Evolutionary conservation across 2,797 vertebrate species (phyloP).

Genomic region (Linurgus olivaceus): DNA sequence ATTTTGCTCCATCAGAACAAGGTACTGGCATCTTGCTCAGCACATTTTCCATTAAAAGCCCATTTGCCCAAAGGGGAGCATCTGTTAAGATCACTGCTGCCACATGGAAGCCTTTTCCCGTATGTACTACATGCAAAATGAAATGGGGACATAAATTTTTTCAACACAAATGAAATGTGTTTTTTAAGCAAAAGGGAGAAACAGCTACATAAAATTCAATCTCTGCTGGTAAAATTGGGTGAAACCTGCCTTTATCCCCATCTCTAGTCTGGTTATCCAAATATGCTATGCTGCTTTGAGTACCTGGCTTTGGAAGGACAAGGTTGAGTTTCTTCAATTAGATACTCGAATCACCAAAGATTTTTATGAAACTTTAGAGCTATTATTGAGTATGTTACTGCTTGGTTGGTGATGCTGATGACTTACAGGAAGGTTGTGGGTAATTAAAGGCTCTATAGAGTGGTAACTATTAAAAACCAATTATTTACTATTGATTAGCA

Average conservation of each 20-base stretch:
- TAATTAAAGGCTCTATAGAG: conserved; percentile 1
- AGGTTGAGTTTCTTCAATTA: background rate
- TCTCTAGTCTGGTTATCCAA: background rate
- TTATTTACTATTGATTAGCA: conserved; percentile 21
- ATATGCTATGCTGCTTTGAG: background rate
- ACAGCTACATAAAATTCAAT: background rate
- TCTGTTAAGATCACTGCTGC: conserved; percentile 33
- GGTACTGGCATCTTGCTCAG: conserved; percentile 4
- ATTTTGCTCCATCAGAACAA: conserved; percentile 3
- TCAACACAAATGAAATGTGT: background rate
- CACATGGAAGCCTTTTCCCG: conserved; percentile 44
- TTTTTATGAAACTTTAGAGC: background rate
- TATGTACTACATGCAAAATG: background rate
- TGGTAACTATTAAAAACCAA: background rate
- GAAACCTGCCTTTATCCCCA: background rate
- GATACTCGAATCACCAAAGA: background rate
- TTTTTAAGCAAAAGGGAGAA: background rate
- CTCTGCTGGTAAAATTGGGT: background rate
- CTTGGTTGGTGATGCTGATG: background rate
- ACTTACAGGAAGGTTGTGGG: background rate
- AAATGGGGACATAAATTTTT: conserved; percentile 5
- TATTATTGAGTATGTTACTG: background rate
- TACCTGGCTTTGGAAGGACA: background rate
- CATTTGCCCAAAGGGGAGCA: conserved; percentile 31
- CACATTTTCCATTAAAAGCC: conserved; percentile 30